Percentiles rank a stretch among this genome's conserved stretches.
Evolutionary conservation across 2,113 vertebrate genomes (phyloP).

Genomic region (Psittacula cyanocephala): DNA sequence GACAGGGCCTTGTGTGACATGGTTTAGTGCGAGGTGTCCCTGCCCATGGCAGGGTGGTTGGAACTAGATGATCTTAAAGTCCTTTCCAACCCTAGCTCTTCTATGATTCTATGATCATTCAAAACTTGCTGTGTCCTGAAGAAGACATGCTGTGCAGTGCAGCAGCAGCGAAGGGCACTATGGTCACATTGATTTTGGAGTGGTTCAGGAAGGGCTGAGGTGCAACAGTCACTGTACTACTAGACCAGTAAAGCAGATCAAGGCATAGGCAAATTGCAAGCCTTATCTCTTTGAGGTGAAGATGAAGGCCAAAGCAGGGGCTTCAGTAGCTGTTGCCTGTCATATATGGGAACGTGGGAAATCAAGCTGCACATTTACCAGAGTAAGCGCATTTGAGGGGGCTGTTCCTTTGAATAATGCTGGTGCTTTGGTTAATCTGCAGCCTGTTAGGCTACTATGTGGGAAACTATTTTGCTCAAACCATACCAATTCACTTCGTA

Average conservation of each 20-base stretch:
- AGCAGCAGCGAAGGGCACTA: background rate
- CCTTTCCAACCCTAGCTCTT: background rate
- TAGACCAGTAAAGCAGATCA: background rate
- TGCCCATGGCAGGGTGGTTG: too few species aligned
- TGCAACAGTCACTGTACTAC: background rate
- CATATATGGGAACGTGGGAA: accelerated
- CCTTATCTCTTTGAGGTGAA: background rate
- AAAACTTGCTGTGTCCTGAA: background rate
- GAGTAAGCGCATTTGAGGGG: background rate
- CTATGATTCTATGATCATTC: background rate
- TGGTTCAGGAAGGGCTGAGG: background rate
- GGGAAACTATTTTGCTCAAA: background rate
- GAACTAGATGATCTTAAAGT: background rate
- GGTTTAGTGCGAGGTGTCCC: too few species aligned
- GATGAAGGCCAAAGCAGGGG: background rate
- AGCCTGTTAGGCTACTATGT: background rate
- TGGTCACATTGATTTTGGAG: background rate
- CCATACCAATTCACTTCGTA: background rate
- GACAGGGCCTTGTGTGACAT: too few species aligned
- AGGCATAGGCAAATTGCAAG: background rate
- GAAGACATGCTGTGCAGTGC: background rate
- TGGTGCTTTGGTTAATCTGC: background rate
- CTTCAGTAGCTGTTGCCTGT: background rate
- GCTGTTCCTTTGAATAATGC: background rate
- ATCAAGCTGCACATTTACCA: background rate